Percentiles rank a stretch among this genome's conserved stretches.
phyloP scores from a whole-genome alignment of 2,113 vertebrate species.

The Motacilla tschutschensis region DNA sequence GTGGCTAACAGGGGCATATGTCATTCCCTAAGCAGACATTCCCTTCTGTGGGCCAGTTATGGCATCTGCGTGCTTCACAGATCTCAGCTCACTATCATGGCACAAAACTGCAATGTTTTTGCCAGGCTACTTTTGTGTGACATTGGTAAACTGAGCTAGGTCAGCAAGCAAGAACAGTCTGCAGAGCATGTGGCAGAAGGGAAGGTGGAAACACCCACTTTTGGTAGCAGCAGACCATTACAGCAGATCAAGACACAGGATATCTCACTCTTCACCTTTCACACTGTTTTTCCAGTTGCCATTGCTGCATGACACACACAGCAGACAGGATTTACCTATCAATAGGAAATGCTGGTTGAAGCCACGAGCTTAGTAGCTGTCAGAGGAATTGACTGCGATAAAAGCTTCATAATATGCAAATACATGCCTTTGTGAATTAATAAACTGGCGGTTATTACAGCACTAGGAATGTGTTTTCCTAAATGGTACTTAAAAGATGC shows the following conservation, averaged over 20 bases:
- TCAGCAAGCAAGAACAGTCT: background rate
- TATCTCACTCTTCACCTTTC: background rate
- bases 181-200: background rate
- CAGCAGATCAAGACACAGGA: background rate
- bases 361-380: background rate
- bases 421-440: background rate
- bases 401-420: background rate
- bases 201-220: background rate
- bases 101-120: background rate
- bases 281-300: background rate
- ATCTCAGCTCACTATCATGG: background rate
- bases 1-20: background rate
- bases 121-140: background rate
- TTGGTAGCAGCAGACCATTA: background rate
- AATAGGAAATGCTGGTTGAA: background rate
- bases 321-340: background rate
- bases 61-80: background rate
- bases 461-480: background rate
- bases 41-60: background rate
- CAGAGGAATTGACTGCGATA: background rate
- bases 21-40: background rate
- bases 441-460: background rate
- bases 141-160: background rate
- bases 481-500: background rate
- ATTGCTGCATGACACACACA: fast-evolving